phyloP scores from a whole-genome alignment of 2,797 vertebrate species.

The Schizothorax lantsangensis region DNA sequence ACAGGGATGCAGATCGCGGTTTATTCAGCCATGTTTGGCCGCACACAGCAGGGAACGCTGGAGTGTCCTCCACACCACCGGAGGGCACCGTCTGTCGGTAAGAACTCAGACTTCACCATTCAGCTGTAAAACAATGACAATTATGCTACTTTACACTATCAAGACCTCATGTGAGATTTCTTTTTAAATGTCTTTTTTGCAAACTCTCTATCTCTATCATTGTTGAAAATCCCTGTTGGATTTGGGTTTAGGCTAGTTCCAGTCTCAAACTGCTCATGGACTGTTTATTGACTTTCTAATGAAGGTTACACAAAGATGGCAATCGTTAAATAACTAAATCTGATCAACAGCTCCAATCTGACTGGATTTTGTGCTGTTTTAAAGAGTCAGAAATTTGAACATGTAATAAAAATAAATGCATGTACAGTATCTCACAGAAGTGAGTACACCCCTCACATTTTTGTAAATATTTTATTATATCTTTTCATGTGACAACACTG shows the following conservation, averaged over 20 bases:
- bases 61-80: slow-evolving; percentile 85
- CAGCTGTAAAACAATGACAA: not conserved
- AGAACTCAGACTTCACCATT: slow-evolving; percentile 57
- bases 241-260: not conserved
- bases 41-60: slow-evolving; percentile 82
- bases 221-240: not conserved
- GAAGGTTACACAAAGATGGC: not conserved
- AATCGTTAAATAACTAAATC: not conserved
- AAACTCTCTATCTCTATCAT: too few relatives aligned
- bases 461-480: too few relatives aligned
- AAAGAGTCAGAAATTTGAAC: too few relatives aligned
- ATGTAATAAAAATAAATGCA: too few relatives aligned
- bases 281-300: too few relatives aligned
- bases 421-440: too few relatives aligned
- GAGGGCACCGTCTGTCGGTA: slow-evolving; percentile 83
- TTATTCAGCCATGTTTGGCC: slow-evolving; percentile 88
- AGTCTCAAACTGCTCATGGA: too few relatives aligned
- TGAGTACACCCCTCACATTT: too few relatives aligned
- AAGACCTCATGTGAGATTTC: not conserved
- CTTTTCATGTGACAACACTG: too few relatives aligned
- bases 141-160: not conserved
- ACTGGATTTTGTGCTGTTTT: not conserved
- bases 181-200: not conserved
- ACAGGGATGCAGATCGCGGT: slow-evolving; percentile 87
- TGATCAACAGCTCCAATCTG: not conserved